Evolutionary conservation across 2,113 vertebrate genomes (phyloP).

Genomic region (Podilymbus podiceps): DNA sequence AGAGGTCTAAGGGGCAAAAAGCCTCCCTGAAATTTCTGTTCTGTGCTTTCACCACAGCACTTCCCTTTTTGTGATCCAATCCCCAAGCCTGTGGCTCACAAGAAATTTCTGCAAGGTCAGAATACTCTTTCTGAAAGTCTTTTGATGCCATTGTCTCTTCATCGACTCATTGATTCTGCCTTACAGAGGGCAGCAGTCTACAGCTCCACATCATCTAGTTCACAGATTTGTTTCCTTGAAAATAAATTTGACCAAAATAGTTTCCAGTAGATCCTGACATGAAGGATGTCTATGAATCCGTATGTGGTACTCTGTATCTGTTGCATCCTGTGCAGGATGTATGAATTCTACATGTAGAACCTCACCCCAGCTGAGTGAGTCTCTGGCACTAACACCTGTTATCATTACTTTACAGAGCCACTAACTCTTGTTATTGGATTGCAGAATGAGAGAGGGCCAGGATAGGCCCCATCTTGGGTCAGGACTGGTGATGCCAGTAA

Average conservation of each 20-base stretch:
- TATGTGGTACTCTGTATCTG: not conserved
- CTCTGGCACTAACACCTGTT: slow-evolving; percentile 1
- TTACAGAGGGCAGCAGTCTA: not conserved
- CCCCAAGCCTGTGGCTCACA: not conserved
- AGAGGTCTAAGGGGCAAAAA: not conserved
- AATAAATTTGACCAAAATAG: not conserved
- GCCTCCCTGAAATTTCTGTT: not conserved
- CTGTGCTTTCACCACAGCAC: not conserved
- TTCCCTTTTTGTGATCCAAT: not conserved
- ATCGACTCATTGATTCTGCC: not conserved
- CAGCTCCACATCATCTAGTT: not conserved
- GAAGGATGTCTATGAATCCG: not conserved
- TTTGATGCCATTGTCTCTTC: not conserved
- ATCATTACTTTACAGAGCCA: not conserved
- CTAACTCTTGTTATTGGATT: not conserved
- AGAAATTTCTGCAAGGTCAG: not conserved
- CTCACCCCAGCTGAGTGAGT: slow-evolving; percentile 31
- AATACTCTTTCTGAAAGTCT: not conserved
- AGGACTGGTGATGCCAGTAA: not conserved
- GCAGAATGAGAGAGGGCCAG: slow-evolving; percentile 7
- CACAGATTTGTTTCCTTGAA: not conserved
- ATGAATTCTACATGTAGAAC: not conserved
- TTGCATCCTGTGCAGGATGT: not conserved
- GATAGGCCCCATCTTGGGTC: not conserved
- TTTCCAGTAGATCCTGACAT: not conserved